A percentile compares a stretch with the other conserved stretches of the same genome.
These are phyloP conservation scores for Cecropterus lyciades DNA, from an alignment of 1,140 invertebrate genomes.

Conservation along the genomic window DNA sequence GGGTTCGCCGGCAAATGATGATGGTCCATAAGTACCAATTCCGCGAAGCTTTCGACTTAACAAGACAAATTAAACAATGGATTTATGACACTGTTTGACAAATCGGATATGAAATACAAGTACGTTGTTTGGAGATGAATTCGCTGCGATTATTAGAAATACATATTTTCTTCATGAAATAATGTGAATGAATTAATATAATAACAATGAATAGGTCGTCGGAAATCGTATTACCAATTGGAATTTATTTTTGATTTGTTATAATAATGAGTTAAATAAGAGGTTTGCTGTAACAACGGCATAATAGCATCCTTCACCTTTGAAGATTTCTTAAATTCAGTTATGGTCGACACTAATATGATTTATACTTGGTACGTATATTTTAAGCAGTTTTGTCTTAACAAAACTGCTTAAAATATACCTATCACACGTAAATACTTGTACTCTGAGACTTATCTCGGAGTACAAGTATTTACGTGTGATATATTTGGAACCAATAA, in stretches of 20 bases:
- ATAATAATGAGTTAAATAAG: neutral
- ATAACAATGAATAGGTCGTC: neutral
- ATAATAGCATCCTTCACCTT: slow-evolving; percentile 10
- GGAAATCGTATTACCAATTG: slow-evolving; percentile 3
- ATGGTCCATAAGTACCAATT: slow-evolving; percentile 9
- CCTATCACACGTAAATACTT: too few relatives aligned
- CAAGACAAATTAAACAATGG: slow-evolving; percentile 13
- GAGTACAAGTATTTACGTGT: too few relatives aligned
- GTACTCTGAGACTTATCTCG: too few relatives aligned
- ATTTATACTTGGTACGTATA: too few relatives aligned
- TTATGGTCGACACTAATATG: too few relatives aligned
- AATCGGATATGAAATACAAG: neutral
- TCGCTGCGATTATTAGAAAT: neutral
- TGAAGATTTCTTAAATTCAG: neutral
- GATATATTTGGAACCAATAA: too few relatives aligned
- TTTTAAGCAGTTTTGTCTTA: too few relatives aligned
- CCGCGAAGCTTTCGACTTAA: slow-evolving; percentile 3
- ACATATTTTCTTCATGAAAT: slow-evolving; percentile 2
- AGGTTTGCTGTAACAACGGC: slow-evolving; percentile 1
- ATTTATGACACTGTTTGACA: slow-evolving; percentile 1
- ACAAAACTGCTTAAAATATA: too few relatives aligned
- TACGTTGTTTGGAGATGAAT: neutral
- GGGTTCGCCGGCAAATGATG: neutral
- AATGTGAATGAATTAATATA: neutral
- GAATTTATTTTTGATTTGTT: slow-evolving; percentile 4